Percentiles rank a stretch among this genome's conserved stretches.
Conservation (phyloP, 2,888 invertebrate species). For the Biston stratarius region DNA sequence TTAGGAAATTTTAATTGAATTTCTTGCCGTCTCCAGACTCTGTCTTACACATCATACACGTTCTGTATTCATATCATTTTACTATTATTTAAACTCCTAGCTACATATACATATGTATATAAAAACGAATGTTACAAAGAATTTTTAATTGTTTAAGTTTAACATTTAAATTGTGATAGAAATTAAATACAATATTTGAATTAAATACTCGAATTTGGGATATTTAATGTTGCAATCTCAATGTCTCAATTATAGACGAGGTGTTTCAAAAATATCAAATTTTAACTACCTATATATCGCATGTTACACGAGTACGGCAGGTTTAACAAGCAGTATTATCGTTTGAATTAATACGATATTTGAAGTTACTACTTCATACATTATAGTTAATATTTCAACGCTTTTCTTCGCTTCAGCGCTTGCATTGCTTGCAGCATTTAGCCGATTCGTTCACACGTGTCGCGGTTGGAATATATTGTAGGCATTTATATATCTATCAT, state of each 20-base stretch:
- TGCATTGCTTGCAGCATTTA: neutral
- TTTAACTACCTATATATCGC: no score
- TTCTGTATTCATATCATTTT: neutral
- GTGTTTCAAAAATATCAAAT: neutral
- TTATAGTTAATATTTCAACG: neutral
- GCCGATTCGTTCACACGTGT: constrained; percentile 3
- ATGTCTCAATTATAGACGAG: neutral
- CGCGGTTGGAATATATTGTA: constrained; percentile 22
- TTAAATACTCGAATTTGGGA: neutral
- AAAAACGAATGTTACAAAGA: constrained; percentile 23
- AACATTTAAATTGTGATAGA: constrained; percentile 16
- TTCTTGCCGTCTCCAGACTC: no score
- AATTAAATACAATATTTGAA: constrained; percentile 4
- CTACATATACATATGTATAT: constrained; percentile 4
- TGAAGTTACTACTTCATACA: no score
- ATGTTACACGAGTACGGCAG: no score
- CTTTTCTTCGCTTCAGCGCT: neutral
- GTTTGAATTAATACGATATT: neutral
- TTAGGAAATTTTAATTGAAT: no score
- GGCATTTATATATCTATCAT: constrained; percentile 22
- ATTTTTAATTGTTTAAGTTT: neutral
- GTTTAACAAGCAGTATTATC: neutral
- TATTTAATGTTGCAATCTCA: neutral
- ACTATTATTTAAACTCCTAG: neutral
- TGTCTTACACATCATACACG: neutral